Evolutionary conservation across 2,797 vertebrate species (phyloP).

Genomic region (Epinephelus awoara): DNA sequence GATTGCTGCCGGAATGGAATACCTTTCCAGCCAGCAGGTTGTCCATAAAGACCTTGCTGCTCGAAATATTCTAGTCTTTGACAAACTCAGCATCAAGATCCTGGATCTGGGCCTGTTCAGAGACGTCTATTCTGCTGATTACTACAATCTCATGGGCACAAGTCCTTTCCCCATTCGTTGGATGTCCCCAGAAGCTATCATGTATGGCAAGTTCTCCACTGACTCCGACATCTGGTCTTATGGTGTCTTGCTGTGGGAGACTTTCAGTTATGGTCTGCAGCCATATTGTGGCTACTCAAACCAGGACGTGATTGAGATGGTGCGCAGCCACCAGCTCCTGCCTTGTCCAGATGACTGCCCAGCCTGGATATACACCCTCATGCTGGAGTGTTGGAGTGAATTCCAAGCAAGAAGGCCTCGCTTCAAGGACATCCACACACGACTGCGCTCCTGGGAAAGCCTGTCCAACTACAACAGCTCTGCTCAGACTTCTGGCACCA

Average conservation of each 20-base stretch:
- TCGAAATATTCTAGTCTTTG: conserved; percentile 94
- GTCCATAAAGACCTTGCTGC: conserved; percentile 97
- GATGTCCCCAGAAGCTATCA: conserved; percentile 97
- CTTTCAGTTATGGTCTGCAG: conserved; percentile 97
- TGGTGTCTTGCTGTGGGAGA: conserved; percentile 96
- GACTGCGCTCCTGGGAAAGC: conserved; percentile 95
- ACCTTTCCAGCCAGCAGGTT: conserved; percentile 93
- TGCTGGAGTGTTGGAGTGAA: conserved; percentile 97
- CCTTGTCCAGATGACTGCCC: conserved; percentile 96
- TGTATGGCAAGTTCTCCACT: conserved; percentile 94
- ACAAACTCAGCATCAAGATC: conserved; percentile 95
- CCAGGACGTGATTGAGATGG: conserved; percentile 98
- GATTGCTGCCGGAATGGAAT: conserved; percentile 97
- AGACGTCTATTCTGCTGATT: conserved; percentile 97
- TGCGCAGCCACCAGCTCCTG: conserved; percentile 92
- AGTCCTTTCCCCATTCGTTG: conserved; percentile 94
- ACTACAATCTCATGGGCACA: conserved; percentile 92
- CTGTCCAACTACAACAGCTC: conserved; percentile 94
- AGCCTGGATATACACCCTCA: conserved; percentile 94
- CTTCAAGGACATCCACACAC: conserved; percentile 96
- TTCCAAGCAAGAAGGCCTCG: conserved; percentile 93
- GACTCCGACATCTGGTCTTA: conserved; percentile 99
- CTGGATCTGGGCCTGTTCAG: conserved; percentile 95
- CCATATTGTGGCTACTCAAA: conserved; percentile 98
- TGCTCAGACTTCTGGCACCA: conserved; percentile 94